Percentiles rank a stretch among this genome's conserved stretches.
Evolutionary conservation across 2,888 invertebrate species (phyloP).

Genomic region (Timema cristinae): DNA sequence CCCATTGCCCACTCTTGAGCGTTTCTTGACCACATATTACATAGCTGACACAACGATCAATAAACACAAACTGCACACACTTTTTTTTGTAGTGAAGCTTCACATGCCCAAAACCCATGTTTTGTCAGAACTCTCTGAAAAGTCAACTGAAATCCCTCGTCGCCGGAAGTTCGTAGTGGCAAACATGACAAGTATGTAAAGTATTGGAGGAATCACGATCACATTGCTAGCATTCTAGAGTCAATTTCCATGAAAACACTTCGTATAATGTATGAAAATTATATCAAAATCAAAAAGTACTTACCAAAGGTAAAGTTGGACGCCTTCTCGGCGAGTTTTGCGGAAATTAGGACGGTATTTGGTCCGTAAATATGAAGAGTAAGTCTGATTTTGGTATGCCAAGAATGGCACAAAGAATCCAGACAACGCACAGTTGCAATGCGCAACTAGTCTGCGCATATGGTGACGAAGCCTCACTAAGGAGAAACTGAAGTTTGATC

Average conservation of each 20-base stretch:
- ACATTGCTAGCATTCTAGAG: conserved; percentile 69
- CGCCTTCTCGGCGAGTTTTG: conserved; percentile 57
- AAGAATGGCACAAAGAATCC: conserved; percentile 97
- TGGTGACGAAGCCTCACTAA: conserved; percentile 60
- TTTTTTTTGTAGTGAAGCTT: conserved; percentile 22
- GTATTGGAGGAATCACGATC: conserved; percentile 71
- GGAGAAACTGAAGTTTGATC: conserved; percentile 44
- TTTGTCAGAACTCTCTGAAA: conserved; percentile 26
- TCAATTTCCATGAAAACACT: conserved; percentile 36
- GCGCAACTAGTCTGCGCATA: conserved; percentile 78
- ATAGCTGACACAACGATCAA: conserved; percentile 28
- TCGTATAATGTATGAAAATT: conserved; percentile 26
- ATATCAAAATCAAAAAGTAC: conserved; percentile 58
- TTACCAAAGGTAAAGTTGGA: conserved; percentile 68
- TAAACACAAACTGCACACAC: conserved; percentile 28
- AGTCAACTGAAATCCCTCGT: conserved; percentile 27
- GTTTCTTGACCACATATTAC: conserved; percentile 26
- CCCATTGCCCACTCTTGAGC: conserved; percentile 24
- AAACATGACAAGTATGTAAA: conserved; percentile 70
- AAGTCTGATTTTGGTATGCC: conserved; percentile 75
- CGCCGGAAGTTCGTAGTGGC: conserved; percentile 42
- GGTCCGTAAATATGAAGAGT: conserved; percentile 56
- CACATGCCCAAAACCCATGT: conserved; percentile 25
- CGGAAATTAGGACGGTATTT: conserved; percentile 66
- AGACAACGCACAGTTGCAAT: conserved; percentile 85